Evolutionary conservation across 2,113 vertebrate species (phyloP).

Genomic region (Ochotona curzoniae): DNA sequence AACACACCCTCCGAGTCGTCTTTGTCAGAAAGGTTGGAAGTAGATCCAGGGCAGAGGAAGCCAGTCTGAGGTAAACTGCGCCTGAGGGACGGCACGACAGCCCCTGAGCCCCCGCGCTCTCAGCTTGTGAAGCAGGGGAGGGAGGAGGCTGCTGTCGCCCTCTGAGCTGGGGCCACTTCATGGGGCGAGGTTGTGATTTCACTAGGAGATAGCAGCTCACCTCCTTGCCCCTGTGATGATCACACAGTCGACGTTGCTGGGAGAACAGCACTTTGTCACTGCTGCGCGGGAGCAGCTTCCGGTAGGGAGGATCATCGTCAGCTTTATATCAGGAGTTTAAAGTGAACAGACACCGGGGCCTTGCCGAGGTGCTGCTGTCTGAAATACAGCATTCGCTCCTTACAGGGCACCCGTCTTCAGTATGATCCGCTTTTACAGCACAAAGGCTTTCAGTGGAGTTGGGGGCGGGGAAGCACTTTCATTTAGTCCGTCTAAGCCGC

Average conservation of each 20-base stretch:
- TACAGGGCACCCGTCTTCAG: background rate
- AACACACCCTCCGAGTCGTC: background rate
- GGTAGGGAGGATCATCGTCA: no score
- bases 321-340: background rate
- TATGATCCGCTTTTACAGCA: background rate
- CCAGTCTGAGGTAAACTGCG: background rate
- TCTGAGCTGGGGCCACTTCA: background rate
- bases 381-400: background rate
- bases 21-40: background rate
- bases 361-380: background rate
- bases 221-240: background rate
- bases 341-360: background rate
- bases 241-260: background rate
- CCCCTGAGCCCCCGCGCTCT: rapidly evolving
- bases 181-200: background rate
- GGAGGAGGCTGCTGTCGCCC: rapidly evolving
- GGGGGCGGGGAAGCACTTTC: background rate
- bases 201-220: background rate
- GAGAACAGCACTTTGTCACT: background rate
- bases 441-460: background rate
- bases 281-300: background rate
- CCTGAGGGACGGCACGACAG: background rate
- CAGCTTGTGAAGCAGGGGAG: rapidly evolving
- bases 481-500: background rate
- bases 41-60: constrained; percentile 11